These are phyloP conservation scores for Psittacula derbiana DNA, from an alignment of 2,797 vertebrate genomes.

Conservation along the genomic window DNA sequence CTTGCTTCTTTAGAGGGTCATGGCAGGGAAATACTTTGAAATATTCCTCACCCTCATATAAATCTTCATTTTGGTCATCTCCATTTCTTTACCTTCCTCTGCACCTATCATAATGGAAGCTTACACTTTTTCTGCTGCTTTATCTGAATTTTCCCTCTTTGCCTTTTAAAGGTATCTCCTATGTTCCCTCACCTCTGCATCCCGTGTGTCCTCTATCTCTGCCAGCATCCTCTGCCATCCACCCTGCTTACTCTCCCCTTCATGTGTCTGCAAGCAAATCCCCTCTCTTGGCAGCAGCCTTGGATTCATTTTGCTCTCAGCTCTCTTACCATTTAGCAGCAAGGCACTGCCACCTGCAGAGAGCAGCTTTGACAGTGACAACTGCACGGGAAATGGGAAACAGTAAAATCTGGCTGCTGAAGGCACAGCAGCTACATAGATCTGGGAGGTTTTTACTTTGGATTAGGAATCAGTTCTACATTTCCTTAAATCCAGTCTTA, in stretches of 20 bases:
- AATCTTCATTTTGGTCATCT: neutral
- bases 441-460: neutral
- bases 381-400: neutral
- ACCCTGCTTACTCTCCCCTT: neutral
- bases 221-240: neutral
- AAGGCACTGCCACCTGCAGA: conserved; percentile 47
- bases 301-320: neutral
- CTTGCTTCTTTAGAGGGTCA: neutral
- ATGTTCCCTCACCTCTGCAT: neutral
- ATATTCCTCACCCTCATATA: neutral
- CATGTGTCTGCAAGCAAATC: neutral
- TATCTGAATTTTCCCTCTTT: neutral
- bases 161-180: neutral
- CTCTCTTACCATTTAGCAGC: neutral
- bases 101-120: neutral
- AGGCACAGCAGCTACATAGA: neutral
- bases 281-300: neutral
- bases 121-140: neutral
- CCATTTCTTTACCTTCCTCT: neutral
- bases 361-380: neutral
- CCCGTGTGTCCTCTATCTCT: neutral
- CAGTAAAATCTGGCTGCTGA: neutral
- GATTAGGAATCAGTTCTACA: neutral
- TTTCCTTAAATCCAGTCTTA: neutral
- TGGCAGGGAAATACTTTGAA: neutral